These are phyloP conservation scores for Eueides isabella DNA, from an alignment of 1,140 invertebrate genomes.

Conservation along the genomic window DNA sequence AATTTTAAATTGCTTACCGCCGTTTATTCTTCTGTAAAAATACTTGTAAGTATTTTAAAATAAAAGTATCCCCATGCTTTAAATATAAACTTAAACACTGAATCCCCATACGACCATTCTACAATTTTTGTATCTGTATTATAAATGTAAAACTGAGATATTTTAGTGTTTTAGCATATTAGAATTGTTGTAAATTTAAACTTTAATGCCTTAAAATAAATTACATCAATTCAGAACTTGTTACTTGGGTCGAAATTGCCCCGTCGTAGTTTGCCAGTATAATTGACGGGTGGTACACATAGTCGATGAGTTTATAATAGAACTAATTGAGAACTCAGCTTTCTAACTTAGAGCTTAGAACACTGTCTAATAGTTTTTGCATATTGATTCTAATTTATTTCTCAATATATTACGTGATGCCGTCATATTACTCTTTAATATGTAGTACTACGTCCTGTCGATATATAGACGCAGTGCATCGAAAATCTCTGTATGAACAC, in stretches of 20 bases:
- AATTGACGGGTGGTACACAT: conserved; percentile 26
- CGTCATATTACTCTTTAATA: too few species aligned
- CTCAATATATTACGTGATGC: too few species aligned
- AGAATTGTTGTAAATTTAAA: background rate
- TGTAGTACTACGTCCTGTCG: too few species aligned
- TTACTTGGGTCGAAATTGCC: conserved; percentile 29
- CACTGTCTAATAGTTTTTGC: background rate
- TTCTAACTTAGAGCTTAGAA: background rate
- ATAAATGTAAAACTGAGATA: background rate
- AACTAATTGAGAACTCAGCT: conserved; percentile 26
- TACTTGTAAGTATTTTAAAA: background rate
- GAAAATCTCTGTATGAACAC: too few species aligned
- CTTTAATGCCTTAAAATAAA: background rate
- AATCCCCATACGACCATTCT: background rate
- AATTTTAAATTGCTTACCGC: background rate
- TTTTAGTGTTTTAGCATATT: background rate
- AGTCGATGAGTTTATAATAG: conserved; percentile 24
- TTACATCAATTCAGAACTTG: conserved; percentile 22
- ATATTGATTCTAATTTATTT: background rate
- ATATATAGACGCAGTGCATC: too few species aligned
- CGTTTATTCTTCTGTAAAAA: background rate
- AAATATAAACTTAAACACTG: background rate
- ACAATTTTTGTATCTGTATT: background rate
- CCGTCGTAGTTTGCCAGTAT: conserved; percentile 20
- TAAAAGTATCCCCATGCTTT: background rate